Percentiles rank a stretch among this genome's conserved stretches.
Conservation (phyloP, 2,888 invertebrate genomes). For the Zootermopsis nevadensis region DNA sequence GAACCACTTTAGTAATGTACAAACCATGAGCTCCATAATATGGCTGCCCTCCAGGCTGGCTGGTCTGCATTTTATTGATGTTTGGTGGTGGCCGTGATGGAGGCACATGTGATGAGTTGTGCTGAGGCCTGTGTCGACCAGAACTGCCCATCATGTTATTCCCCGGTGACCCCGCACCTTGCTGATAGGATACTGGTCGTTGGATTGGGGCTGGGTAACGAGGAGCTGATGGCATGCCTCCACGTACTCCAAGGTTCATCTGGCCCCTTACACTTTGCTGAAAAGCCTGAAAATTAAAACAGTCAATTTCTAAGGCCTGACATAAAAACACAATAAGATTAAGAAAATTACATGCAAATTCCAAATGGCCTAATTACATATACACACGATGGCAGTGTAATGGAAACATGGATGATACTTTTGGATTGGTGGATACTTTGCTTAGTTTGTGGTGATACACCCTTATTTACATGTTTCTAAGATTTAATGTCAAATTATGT, state of each 20-base stretch:
- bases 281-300: conserved; percentile 40
- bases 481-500: no score
- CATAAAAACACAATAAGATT: no score
- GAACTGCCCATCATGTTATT: conserved; percentile 42
- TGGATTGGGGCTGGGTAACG: conserved; percentile 70
- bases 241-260: conserved; percentile 51
- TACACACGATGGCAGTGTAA: no score
- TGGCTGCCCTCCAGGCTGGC: conserved; percentile 30
- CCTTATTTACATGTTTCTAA: no score
- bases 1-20: neutral
- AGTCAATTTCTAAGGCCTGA: no score
- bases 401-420: no score
- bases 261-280: conserved; percentile 48
- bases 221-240: conserved; percentile 60
- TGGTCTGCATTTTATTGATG: conserved; percentile 47
- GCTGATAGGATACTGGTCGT: conserved; percentile 65
- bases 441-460: no score
- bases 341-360: no score
- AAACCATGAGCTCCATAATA: conserved; percentile 45
- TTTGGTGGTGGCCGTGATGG: conserved; percentile 51
- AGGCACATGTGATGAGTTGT: conserved; percentile 47
- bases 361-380: no score
- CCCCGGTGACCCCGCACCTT: conserved; percentile 40
- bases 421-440: no score
- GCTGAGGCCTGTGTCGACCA: conserved; percentile 49